A percentile compares a stretch with the other conserved stretches of the same genome.
Conservation (phyloP, 2,888 invertebrate species). For the Noctua janthina region DNA sequence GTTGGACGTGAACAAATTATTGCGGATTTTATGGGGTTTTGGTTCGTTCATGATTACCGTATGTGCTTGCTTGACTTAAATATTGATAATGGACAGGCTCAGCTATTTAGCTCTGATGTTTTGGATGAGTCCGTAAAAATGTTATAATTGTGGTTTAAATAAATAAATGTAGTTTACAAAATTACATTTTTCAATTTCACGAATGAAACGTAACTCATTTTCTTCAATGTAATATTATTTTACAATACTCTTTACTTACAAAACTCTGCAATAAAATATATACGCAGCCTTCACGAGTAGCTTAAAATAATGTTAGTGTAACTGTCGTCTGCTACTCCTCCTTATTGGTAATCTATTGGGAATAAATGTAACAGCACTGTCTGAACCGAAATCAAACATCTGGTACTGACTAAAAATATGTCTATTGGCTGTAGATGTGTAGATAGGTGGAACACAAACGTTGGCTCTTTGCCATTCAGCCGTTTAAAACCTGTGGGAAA, state of each 20-base stretch:
- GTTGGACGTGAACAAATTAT: constrained; percentile 51
- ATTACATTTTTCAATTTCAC: neutral
- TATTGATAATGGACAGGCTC: neutral
- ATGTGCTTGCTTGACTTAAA: neutral
- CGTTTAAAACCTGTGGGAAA: constrained; percentile 85
- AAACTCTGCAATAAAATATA: neutral
- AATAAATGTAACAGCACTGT: constrained; percentile 54
- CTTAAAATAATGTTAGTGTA: neutral
- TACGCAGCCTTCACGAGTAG: neutral
- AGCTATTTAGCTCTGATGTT: too few relatives aligned
- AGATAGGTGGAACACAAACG: constrained; percentile 72
- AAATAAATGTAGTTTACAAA: neutral
- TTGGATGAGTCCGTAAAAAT: too few relatives aligned
- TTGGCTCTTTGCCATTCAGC: constrained; percentile 84
- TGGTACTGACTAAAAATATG: constrained; percentile 67
- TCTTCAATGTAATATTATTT: neutral
- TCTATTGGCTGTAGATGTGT: constrained; percentile 61
- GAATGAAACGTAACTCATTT: neutral
- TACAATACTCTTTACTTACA: neutral
- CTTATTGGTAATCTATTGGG: constrained; percentile 42
- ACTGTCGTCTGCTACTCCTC: constrained; percentile 16
- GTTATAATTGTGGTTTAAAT: too few relatives aligned
- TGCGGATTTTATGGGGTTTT: constrained; percentile 17
- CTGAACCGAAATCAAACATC: constrained; percentile 60
- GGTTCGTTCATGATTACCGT: neutral